phyloP scores from a whole-genome alignment of 1,140 invertebrate genomes.

The Anoplolepis gracilipes region DNA sequence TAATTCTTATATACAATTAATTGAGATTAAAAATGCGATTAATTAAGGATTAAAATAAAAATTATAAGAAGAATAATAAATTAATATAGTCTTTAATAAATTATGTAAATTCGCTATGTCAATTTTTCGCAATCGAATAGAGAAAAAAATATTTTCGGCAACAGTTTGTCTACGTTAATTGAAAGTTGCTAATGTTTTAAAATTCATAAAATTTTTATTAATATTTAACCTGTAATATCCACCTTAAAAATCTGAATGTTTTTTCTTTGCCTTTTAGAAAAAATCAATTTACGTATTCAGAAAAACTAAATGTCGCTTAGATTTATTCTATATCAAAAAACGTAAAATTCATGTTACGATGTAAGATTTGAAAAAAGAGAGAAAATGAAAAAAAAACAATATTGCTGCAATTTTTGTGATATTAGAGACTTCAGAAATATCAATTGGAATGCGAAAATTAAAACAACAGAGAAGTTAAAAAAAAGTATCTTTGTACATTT shows the following conservation, averaged over 20 bases:
- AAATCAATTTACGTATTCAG: background rate
- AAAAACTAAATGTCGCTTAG: background rate
- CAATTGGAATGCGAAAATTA: background rate
- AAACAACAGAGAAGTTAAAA: background rate
- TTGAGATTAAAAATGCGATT: background rate
- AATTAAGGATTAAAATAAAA: background rate
- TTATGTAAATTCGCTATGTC: background rate
- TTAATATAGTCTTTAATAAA: background rate
- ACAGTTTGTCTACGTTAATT: background rate
- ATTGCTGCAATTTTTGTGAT: background rate
- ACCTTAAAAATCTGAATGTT: background rate
- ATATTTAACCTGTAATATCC: background rate
- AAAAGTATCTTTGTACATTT: background rate
- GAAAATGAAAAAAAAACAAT: background rate
- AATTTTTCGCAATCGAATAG: background rate
- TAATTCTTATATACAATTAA: background rate
- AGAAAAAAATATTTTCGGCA: background rate
- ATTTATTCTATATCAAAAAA: background rate
- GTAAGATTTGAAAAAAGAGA: background rate
- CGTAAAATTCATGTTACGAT: background rate
- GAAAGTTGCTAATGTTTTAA: background rate
- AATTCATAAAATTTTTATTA: slow-evolving; percentile 16
- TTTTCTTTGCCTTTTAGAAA: background rate
- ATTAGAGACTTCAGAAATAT: background rate
- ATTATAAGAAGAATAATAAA: background rate